Evolutionary conservation across 2,888 invertebrate genomes (phyloP).

Genomic region (Mayetiola destructor): DNA sequence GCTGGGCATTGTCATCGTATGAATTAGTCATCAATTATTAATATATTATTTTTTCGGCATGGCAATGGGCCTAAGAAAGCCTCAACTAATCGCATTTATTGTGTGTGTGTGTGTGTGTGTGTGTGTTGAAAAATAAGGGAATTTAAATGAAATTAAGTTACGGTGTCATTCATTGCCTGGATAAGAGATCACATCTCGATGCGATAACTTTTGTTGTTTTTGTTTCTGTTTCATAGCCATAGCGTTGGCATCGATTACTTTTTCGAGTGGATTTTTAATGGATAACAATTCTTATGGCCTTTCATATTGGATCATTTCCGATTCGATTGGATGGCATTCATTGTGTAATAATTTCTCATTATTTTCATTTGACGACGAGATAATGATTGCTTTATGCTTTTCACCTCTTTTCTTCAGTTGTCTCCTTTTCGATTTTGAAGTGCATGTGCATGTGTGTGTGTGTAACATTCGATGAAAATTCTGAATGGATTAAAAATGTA

Average conservation of each 20-base stretch:
- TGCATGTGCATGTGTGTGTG: no score
- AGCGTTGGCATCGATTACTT: no score
- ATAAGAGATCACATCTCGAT: background rate
- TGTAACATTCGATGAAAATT: no score
- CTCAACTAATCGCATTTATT: background rate
- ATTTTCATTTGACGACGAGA: conserved; percentile 6
- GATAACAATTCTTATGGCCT: no score
- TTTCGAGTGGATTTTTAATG: conserved; percentile 5
- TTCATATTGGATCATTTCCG: background rate
- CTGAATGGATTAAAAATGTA: no score
- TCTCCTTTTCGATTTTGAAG: background rate
- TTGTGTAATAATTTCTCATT: conserved; percentile 9
- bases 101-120: background rate
- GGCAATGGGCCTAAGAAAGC: no score
- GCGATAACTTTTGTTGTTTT: background rate
- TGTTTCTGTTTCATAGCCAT: no score
- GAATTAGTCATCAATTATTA: conserved; percentile 10
- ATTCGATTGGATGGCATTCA: conserved; percentile 7
- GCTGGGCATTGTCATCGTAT: conserved; percentile 3
- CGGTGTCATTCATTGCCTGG: conserved; percentile 1
- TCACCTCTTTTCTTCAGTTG: background rate
- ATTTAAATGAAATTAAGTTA: conserved; percentile 12
- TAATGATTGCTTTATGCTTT: conserved; percentile 1
- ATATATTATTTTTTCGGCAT: background rate
- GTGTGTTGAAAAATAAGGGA: no score